phyloP scores from a whole-genome alignment of 2,888 invertebrate genomes.

The Cataglyphis livida region DNA sequence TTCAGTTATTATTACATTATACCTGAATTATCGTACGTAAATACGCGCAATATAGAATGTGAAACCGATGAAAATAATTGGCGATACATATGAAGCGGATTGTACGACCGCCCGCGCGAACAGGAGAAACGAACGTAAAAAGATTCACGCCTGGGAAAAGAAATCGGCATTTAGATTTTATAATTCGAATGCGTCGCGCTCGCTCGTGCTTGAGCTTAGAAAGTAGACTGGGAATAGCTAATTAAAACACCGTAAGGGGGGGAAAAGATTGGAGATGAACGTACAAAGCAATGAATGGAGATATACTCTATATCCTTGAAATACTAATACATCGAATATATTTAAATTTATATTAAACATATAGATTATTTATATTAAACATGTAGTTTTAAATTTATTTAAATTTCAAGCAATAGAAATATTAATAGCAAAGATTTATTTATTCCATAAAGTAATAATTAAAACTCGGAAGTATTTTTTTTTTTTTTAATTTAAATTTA shows the following conservation, averaged over 20 bases:
- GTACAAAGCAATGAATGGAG: slow-evolving; percentile 24
- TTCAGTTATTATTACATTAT: slow-evolving; percentile 28
- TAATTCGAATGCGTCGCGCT: slow-evolving; percentile 35
- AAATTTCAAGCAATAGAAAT: neutral
- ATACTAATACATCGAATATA: neutral
- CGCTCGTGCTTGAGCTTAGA: slow-evolving; percentile 42
- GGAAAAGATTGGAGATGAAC: slow-evolving; percentile 3
- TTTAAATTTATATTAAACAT: no score
- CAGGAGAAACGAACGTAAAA: slow-evolving; percentile 39
- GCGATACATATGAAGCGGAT: slow-evolving; percentile 20
- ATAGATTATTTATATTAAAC: neutral
- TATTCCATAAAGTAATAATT: neutral
- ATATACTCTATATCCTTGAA: slow-evolving; percentile 3
- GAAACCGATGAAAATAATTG: slow-evolving; percentile 43
- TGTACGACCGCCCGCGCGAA: neutral
- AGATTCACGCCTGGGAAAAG: slow-evolving; percentile 45
- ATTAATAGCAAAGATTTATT: neutral
- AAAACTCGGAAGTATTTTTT: neutral
- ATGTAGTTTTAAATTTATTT: neutral
- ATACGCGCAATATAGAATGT: slow-evolving; percentile 18
- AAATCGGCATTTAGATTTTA: slow-evolving; percentile 52
- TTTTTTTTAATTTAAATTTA: neutral
- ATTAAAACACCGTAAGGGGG: slow-evolving; percentile 31
- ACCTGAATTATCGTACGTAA: slow-evolving; percentile 12
- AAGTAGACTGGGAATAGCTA: slow-evolving; percentile 45